Evolutionary conservation across 2,888 invertebrate genomes (phyloP), one percentile per base, ranked within the genome.

Genomic region (Bembecia ichneumoniformis): DNA sequence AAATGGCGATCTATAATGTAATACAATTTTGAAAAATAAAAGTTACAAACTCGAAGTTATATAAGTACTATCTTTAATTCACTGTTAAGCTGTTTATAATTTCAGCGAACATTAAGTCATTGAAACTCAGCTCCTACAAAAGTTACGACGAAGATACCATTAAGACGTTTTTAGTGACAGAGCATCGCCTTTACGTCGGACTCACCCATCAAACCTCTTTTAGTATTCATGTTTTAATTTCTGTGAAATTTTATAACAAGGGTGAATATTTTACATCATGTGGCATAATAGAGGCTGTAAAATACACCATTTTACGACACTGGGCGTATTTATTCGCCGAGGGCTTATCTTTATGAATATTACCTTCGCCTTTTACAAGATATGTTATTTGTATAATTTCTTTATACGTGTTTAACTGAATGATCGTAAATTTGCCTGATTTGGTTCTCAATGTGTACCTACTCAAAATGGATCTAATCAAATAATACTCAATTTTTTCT

Each of bases 211-310:
- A 46, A 16, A 44, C 47, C 46, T 47, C 40, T 49, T 49, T 53
- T 47, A 46, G 16, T 53, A 53, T 53, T 51, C 45, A 51, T 46
- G 43, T 47, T 48, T 51, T 56, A 53, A 54, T 56, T 57, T 51
- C 50, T 52, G 45, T 52, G 55, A 49, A 53, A 58, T 52, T 58
- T 55, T 55, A 54, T 58, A 58, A 53, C 55, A 55, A 59, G 74
- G 76, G 74, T 71, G 70, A 71, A 71, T 73, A 67, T 61, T 62
- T 66, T 68, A 59, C 64, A 68, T 52, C 55, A 53, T 63, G 60
- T 63, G 17, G 60, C 58, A 58, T 68, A 69, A 71, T 63, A 64
- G 57, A 57, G 55, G 63, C 64, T 60, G 60, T 71, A 68, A 71
- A 68, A 60, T 64, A 58, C 52, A 62, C 59, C 57, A 65, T 51